Evolutionary conservation across 2,888 invertebrate genomes (phyloP).

Genomic region (Trichopria drosophilae): DNA sequence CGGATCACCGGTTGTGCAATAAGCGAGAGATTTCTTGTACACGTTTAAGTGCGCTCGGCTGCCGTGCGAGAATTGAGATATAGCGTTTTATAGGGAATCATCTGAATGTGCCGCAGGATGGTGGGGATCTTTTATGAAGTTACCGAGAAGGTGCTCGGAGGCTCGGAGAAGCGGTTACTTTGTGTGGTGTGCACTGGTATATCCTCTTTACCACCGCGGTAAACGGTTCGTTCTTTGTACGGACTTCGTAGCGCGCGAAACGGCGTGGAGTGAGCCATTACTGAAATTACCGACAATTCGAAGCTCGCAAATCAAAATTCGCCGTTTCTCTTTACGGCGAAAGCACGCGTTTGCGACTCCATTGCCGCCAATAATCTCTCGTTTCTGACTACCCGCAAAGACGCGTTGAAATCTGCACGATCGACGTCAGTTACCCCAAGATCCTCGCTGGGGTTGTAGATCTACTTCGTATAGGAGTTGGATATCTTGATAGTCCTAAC

Average conservation of each 20-base stretch:
- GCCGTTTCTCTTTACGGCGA: slow-evolving; percentile 41
- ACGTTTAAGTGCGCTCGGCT: slow-evolving; percentile 11
- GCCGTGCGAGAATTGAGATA: slow-evolving; percentile 49
- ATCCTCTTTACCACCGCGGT: slow-evolving; percentile 40
- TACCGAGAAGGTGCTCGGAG: slow-evolving; percentile 46
- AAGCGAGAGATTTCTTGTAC: slow-evolving; percentile 18
- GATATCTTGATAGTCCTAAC: too few relatives aligned
- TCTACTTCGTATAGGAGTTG: too few relatives aligned
- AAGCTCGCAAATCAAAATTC: slow-evolving; percentile 57
- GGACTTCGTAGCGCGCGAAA: slow-evolving; percentile 4
- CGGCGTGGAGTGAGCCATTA: slow-evolving; percentile 53
- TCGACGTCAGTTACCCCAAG: too few relatives aligned
- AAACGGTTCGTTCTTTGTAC: slow-evolving; percentile 37
- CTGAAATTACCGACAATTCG: slow-evolving; percentile 56
- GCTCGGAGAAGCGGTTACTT: slow-evolving; percentile 47
- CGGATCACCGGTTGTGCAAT: slow-evolving; percentile 23
- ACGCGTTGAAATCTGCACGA: too few relatives aligned
- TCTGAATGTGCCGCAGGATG: slow-evolving; percentile 44
- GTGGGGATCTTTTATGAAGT: slow-evolving; percentile 51
- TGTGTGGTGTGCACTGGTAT: slow-evolving; percentile 35
- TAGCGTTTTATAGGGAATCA: slow-evolving; percentile 53
- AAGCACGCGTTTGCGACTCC: slow-evolving; percentile 22
- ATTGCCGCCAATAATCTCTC: slow-evolving; percentile 19
- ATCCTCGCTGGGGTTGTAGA: too few relatives aligned
- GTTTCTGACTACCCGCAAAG: too few relatives aligned